phyloP scores from a whole-genome alignment of 2,888 invertebrate genomes.

The Leucoptera coffeella region DNA sequence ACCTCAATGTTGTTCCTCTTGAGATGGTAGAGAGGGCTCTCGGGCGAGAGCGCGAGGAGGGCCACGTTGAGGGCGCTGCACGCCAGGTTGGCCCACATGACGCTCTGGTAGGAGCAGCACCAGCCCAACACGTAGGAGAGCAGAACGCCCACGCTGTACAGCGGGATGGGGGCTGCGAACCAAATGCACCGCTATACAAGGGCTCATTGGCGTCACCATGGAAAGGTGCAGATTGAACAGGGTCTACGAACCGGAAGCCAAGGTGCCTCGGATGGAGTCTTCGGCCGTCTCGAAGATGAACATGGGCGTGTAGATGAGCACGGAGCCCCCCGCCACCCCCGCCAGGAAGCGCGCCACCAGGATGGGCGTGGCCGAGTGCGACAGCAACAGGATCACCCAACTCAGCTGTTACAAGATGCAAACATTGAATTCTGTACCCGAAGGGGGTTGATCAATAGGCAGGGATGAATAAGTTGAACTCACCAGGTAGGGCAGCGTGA shows the following conservation, averaged over 20 bases:
- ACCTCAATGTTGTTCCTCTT: not conserved
- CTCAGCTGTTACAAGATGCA: too few relatives aligned
- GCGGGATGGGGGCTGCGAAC: conserved; percentile 12
- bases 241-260: conserved; percentile 30
- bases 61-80: conserved; percentile 13
- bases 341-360: conserved; percentile 47
- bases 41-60: conserved; percentile 17
- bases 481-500: conserved; percentile 44
- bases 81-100: conserved; percentile 24
- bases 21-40: conserved; percentile 25
- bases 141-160: conserved; percentile 19
- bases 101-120: conserved; percentile 18
- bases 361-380: conserved; percentile 29
- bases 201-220: too few relatives aligned
- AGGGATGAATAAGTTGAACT: too few relatives aligned
- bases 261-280: conserved; percentile 26
- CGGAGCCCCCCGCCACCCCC: conserved; percentile 52
- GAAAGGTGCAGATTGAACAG: too few relatives aligned
- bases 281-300: conserved; percentile 60
- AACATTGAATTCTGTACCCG: too few relatives aligned
- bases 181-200: too few relatives aligned
- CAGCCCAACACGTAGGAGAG: conserved; percentile 28
- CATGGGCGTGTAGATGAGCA: conserved; percentile 52
- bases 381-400: conserved; percentile 52
- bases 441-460: too few relatives aligned